Percentiles rank a stretch among this genome's conserved stretches.
Conservation (phyloP, 2,113 vertebrate species). For the Micronisus gabar region DNA sequence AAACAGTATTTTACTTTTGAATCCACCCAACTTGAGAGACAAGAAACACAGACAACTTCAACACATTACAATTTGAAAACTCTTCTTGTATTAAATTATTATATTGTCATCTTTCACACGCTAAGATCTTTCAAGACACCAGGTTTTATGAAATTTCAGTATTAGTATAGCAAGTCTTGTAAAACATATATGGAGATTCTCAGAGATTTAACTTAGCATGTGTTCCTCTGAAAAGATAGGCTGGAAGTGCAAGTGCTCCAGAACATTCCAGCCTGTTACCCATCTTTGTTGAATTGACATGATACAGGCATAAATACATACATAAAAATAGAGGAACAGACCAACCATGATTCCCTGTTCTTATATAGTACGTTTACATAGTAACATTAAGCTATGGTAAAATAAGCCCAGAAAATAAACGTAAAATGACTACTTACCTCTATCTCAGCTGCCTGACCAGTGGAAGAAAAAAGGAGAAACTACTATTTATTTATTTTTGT, state of each 20-base stretch:
- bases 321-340: background rate
- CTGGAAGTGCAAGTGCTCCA: background rate
- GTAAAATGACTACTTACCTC: background rate
- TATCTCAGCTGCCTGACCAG: background rate
- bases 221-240: background rate
- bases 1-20: background rate
- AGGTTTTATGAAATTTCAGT: background rate
- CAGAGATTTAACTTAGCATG: background rate
- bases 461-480: background rate
- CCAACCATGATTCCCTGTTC: background rate
- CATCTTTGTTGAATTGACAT: background rate
- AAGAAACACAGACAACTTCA: background rate
- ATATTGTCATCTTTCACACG: background rate
- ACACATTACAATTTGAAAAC: background rate
- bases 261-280: background rate
- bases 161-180: background rate
- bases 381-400: background rate
- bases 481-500: background rate
- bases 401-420: background rate
- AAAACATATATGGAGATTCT: background rate
- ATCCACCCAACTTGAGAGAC: background rate
- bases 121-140: background rate
- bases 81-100: background rate
- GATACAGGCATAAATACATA: fast-evolving
- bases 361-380: background rate